phyloP scores from a whole-genome alignment of 2,888 invertebrate species.

The Caenorhabditis zanzibari region DNA sequence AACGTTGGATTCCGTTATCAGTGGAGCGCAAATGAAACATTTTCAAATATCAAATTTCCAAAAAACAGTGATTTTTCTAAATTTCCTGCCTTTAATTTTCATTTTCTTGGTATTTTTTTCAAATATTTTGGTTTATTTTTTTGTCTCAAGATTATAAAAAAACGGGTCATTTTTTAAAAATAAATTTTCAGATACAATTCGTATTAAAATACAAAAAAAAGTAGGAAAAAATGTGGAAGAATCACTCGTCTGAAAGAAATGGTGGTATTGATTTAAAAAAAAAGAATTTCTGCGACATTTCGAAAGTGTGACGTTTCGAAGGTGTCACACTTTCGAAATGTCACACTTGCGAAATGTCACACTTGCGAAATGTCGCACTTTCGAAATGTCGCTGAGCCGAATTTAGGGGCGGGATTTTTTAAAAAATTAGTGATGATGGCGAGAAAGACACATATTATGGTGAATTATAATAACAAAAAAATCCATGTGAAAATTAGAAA shows the following conservation, averaged over 20 bases:
- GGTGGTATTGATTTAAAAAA: constrained; percentile 3
- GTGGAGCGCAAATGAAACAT: constrained; percentile 55
- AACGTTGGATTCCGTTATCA: constrained; percentile 71
- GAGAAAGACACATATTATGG: constrained; percentile 25
- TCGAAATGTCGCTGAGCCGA: too few species aligned
- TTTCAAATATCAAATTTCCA: constrained; percentile 1
- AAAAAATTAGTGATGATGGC: constrained; percentile 23
- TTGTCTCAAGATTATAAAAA: neutral
- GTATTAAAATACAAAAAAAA: neutral
- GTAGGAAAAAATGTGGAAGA: too few species aligned
- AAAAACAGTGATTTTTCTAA: neutral
- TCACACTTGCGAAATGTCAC: too few species aligned
- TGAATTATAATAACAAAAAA: neutral
- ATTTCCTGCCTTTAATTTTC: neutral
- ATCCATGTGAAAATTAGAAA: constrained; percentile 27
- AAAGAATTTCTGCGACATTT: too few species aligned
- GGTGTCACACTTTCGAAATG: too few species aligned
- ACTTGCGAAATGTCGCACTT: too few species aligned
- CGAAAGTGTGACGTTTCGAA: too few species aligned
- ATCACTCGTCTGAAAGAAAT: constrained; percentile 22
- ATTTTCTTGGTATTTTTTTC: neutral
- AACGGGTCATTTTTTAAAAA: too few species aligned
- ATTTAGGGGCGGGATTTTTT: neutral
- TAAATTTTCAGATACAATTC: constrained; percentile 20
- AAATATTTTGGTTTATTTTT: neutral